Conservation (phyloP, 2,888 invertebrate species). For the Chalcis sispes region DNA sequence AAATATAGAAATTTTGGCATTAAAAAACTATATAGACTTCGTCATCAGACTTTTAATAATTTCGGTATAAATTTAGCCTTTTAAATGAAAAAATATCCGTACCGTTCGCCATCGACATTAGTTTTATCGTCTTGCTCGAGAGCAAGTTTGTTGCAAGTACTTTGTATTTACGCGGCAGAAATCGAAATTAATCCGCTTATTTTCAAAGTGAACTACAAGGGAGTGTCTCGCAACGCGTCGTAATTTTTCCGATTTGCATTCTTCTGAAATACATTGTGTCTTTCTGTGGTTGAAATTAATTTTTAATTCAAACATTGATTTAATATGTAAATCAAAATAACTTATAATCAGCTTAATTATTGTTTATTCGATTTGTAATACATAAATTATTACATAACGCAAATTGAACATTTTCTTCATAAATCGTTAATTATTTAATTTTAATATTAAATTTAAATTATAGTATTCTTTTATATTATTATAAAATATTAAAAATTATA, state of each 20-base stretch:
- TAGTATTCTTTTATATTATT: too few species aligned
- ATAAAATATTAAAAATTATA: too few species aligned
- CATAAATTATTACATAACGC: too few species aligned
- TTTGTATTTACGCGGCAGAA: slow-evolving; percentile 4
- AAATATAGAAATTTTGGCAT: too few species aligned
- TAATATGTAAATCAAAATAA: too few species aligned
- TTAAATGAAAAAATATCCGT: slow-evolving; percentile 26
- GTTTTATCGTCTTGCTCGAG: background rate
- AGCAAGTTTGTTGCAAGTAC: background rate
- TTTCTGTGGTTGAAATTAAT: background rate
- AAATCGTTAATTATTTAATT: too few species aligned
- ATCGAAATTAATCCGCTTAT: slow-evolving; percentile 35
- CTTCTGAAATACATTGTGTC: background rate
- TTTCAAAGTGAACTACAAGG: slow-evolving; percentile 5
- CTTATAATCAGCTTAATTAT: too few species aligned
- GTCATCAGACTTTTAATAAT: slow-evolving; percentile 27
- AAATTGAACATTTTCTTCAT: too few species aligned
- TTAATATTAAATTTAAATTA: too few species aligned
- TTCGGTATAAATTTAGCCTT: slow-evolving; percentile 18
- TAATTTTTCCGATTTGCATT: slow-evolving; percentile 11
- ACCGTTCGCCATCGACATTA: slow-evolving; percentile 12
- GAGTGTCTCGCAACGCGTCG: slow-evolving; percentile 26
- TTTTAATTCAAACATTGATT: background rate
- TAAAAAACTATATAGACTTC: too few species aligned
- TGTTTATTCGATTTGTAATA: too few species aligned